Base-by-base conservation (phyloP, 2,797 vertebrate species). In the Remorina albescens region DNA sequence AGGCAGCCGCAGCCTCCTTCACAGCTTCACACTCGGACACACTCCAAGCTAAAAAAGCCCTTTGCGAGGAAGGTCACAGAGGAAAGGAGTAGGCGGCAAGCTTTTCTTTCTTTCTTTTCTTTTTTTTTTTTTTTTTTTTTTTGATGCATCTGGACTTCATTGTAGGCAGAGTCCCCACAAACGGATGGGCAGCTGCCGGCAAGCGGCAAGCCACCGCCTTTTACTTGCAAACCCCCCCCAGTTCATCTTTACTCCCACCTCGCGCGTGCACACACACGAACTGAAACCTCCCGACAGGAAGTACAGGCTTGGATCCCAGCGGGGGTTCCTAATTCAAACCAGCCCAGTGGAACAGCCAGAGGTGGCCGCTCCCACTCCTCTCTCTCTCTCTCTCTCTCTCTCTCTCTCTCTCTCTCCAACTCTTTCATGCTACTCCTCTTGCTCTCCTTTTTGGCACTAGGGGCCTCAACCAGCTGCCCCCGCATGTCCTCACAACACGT, bases 311-410 rank as follows among this genome's bases (percentile, higher is more conserved):
- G 91, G 91, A 93, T 94, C 93, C 95, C 94, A 89, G 93, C 88
- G 89, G 94, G 94, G 92, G 93, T 92, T 92, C 91, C 86, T 95
- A 96, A 96, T 95, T 95, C 92, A 94, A 94, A 96, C 92, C 94
- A 95, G 94, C 92, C 85, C 89, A 88, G 90, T 93, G 89, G 88
- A 94, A 93, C 82, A 94, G 92, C 92, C 89, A 93, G 91, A 86
- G 91, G 91, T 92, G 91, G 92, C 90, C 73, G 80, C 87, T 92
- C 89, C 90, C 88, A 51, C 80, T 88, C 74, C 71, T 68, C 77
- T 55, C 65, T 59, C 49, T 18, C 46, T 64, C 51, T 61, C 21
- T 53, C 58, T 32, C 18, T 36, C 34, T 32, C 59, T 15, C n/a
- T 62, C 42, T 44, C 26, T 60, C 5, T 19, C 57, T 44, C n/a